These are phyloP conservation scores for Dione juno DNA, from an alignment of 2,888 invertebrate genomes.

Conservation along the genomic window DNA sequence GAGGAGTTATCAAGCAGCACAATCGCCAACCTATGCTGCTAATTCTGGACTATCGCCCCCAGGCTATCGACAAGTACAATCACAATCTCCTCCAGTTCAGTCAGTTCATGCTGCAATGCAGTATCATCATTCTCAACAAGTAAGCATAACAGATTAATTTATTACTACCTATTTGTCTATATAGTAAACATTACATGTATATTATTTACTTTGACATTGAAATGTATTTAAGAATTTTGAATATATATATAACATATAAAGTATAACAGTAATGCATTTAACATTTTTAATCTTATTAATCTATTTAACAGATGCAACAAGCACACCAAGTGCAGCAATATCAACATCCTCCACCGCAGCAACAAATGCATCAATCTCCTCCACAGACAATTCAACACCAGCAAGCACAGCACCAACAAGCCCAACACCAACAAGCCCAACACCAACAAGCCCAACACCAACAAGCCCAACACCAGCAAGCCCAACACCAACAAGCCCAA, in stretches of 20 bases:
- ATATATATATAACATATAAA: too few relatives aligned
- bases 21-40: constrained; percentile 77
- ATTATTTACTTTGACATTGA: background rate
- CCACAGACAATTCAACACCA: constrained; percentile 67
- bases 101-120: constrained; percentile 78
- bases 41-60: constrained; percentile 83
- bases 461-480: constrained; percentile 64
- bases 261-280: background rate
- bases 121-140: constrained; percentile 79
- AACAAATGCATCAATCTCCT: constrained; percentile 63
- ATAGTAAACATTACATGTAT: background rate
- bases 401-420: constrained; percentile 63
- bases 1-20: constrained; percentile 80
- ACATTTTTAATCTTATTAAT: background rate
- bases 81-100: constrained; percentile 78
- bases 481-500: constrained; percentile 59
- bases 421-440: constrained; percentile 63
- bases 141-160: constrained; percentile 45
- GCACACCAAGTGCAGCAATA: constrained; percentile 76
- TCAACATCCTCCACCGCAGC: constrained; percentile 70
- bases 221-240: background rate
- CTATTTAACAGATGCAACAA: constrained; percentile 63
- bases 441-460: constrained; percentile 59
- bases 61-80: constrained; percentile 76
- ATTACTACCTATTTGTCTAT: background rate